A percentile compares a stretch with the other conserved stretches of the same genome.
Conservation (phyloP, 1,140 invertebrate genomes). For the Nasonia longicornis region DNA sequence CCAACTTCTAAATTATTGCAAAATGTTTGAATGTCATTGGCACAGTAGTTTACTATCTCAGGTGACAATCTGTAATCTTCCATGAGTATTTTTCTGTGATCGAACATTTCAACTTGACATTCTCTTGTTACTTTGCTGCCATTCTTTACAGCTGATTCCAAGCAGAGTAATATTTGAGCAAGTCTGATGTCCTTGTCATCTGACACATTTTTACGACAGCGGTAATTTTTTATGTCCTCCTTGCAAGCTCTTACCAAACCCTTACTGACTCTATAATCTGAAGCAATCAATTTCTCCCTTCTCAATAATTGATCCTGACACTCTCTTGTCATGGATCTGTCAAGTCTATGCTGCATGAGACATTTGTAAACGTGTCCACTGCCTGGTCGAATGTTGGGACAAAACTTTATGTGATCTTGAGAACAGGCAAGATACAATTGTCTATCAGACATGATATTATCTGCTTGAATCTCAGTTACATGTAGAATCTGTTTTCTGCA, state of each 20-base stretch:
- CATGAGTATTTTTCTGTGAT: constrained; percentile 91
- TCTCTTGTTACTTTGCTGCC: constrained; percentile 78
- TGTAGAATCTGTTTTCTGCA: constrained; percentile 86
- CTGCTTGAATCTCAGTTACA: constrained; percentile 90
- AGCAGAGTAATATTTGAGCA: constrained; percentile 91
- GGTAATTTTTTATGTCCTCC: constrained; percentile 88
- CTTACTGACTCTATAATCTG: constrained; percentile 92
- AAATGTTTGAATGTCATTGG: constrained; percentile 83
- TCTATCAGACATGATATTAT: constrained; percentile 91
- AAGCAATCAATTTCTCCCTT: constrained; percentile 87
- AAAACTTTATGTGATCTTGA: constrained; percentile 83
- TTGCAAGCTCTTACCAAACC: constrained; percentile 89
- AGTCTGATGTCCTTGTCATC: constrained; percentile 87
- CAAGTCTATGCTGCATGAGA: constrained; percentile 87
- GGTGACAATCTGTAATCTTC: constrained; percentile 93
- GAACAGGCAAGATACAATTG: constrained; percentile 91
- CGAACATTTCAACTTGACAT: constrained; percentile 89
- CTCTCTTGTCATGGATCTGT: constrained; percentile 75
- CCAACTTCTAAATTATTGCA: constrained; percentile 81
- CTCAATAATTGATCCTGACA: constrained; percentile 88
- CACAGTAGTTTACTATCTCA: constrained; percentile 90
- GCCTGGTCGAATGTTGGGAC: constrained; percentile 75
- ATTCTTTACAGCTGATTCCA: constrained; percentile 88
- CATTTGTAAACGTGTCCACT: constrained; percentile 92
- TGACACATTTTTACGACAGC: constrained; percentile 80